A percentile compares a stretch with the other conserved stretches of the same genome.
These are phyloP conservation scores for Baryphthengus martii DNA, from an alignment of 2,113 vertebrate genomes.

Conservation along the genomic window DNA sequence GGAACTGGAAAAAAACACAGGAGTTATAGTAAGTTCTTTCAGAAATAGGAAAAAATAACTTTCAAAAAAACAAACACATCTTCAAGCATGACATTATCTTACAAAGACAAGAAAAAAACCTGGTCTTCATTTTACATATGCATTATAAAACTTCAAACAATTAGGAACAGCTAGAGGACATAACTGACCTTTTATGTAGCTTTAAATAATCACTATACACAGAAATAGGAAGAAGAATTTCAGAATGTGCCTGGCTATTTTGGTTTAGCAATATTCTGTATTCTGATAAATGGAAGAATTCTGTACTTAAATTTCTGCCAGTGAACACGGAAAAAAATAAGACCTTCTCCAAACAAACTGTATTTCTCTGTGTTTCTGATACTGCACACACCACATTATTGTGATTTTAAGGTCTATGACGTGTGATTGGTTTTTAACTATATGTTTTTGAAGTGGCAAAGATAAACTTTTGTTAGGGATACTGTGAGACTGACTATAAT, in stretches of 20 bases:
- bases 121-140: neutral
- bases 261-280: neutral
- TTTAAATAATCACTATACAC: neutral
- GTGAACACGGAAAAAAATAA: neutral
- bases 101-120: neutral
- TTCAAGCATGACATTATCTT: neutral
- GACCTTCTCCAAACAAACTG: neutral
- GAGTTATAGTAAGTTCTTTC: neutral
- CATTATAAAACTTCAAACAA: neutral
- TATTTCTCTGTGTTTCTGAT: neutral
- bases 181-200: neutral
- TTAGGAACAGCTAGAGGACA: neutral
- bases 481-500: neutral
- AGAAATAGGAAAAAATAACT: neutral
- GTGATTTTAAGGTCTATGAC: neutral
- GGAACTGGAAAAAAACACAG: neutral
- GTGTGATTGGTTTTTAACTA: neutral
- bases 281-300: neutral
- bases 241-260: neutral
- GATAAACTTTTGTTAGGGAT: neutral
- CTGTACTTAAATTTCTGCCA: neutral
- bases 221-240: neutral
- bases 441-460: neutral
- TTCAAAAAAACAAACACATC: neutral
- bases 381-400: rapidly evolving